Percentiles rank a stretch among this genome's conserved stretches.
phyloP scores from a whole-genome alignment of 2,888 invertebrate genomes.

The Empis livida region DNA sequence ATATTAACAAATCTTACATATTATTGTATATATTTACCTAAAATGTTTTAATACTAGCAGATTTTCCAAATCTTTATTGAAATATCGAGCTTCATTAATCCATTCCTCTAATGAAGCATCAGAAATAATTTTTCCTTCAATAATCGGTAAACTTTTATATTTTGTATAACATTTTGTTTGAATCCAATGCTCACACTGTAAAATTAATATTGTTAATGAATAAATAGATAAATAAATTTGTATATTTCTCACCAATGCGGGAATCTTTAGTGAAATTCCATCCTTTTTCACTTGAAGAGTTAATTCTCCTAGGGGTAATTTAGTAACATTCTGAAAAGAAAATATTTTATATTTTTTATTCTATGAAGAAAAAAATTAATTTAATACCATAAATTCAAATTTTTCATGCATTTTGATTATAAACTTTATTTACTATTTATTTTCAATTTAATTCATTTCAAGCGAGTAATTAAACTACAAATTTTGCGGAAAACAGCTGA shows the following conservation, averaged over 20 bases:
- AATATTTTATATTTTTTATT: too few species aligned
- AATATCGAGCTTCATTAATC: constrained; percentile 46
- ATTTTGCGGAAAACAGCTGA: too few species aligned
- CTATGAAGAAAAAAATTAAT: too few species aligned
- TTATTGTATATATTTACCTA: constrained; percentile 36
- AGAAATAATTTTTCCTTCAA: constrained; percentile 37
- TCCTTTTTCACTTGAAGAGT: constrained; percentile 37
- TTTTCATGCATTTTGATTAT: too few species aligned
- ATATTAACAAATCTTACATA: background rate
- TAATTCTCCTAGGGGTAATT: constrained; percentile 42
- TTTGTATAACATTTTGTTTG: constrained; percentile 39
- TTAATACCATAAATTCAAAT: too few species aligned
- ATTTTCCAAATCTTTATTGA: constrained; percentile 54
- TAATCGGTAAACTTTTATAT: constrained; percentile 43
- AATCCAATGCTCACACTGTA: constrained; percentile 36
- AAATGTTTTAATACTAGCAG: constrained; percentile 53
- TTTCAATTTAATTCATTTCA: too few species aligned
- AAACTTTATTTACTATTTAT: too few species aligned
- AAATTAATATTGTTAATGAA: constrained; percentile 1
- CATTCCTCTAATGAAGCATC: constrained; percentile 52
- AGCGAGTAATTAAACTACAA: too few species aligned
- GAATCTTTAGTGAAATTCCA: constrained; percentile 42
- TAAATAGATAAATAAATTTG: background rate
- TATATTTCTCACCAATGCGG: constrained; percentile 47
- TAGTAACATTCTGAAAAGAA: constrained; percentile 42